Evolutionary conservation across 2,797 vertebrate species (phyloP).

Genomic region (Urocyon cinereoargenteus): DNA sequence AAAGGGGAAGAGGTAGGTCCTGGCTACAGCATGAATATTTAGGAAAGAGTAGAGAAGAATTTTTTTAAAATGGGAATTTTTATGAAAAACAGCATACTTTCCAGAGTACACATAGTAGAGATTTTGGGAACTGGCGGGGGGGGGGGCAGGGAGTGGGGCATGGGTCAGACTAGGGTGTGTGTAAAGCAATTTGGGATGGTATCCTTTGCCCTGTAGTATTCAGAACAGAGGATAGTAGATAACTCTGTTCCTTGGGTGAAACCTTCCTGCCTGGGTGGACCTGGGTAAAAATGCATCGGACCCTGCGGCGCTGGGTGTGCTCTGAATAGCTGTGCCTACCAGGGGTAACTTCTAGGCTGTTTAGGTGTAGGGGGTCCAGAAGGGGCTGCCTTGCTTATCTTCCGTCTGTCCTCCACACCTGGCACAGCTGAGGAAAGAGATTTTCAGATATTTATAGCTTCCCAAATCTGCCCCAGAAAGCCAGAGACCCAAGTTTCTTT

Average conservation of each 20-base stretch:
- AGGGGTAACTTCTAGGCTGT: not conserved
- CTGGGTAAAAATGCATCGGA: not conserved
- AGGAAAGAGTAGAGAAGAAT: not conserved
- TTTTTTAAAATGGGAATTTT: not conserved
- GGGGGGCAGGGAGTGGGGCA: not conserved
- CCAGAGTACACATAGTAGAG: not conserved
- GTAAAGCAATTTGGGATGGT: not conserved
- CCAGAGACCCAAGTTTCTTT: not conserved
- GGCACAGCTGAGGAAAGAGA: not conserved
- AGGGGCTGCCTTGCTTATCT: not conserved
- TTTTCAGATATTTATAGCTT: not conserved
- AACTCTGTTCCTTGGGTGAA: not conserved
- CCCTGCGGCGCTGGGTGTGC: rapidly evolving
- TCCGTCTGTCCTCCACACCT: not conserved
- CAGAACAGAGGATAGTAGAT: not conserved
- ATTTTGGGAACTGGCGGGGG: not conserved
- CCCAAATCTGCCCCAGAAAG: not conserved
- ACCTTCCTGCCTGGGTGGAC: not conserved
- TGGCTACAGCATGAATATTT: not conserved
- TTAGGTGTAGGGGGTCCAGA: not conserved
- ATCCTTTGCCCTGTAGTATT: not conserved
- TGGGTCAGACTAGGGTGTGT: not conserved
- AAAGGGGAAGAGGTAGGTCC: not conserved
- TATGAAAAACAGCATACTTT: not conserved
- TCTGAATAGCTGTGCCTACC: not conserved